A percentile compares a stretch with the other conserved stretches of the same genome.
Evolutionary conservation across 2,113 vertebrate species (phyloP).

Genomic region (Oncorhynchus nerka): DNA sequence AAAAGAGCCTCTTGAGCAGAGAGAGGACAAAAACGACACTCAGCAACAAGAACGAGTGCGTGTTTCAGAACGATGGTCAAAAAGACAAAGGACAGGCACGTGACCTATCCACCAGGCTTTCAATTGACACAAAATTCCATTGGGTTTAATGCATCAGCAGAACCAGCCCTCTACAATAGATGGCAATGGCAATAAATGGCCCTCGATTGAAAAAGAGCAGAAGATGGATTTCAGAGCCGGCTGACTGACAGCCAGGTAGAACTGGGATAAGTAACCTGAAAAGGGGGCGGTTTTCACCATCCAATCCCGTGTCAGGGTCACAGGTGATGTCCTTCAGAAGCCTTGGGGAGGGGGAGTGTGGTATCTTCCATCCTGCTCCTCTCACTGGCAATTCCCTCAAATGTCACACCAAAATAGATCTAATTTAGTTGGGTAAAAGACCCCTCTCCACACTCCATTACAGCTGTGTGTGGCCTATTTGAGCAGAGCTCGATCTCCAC

Average conservation of each 20-base stretch:
- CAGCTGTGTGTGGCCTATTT: conserved; percentile 56
- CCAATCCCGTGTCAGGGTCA: conserved; percentile 59
- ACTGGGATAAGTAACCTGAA: conserved; percentile 57
- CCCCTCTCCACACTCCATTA: conserved; percentile 48
- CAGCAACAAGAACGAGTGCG: conserved; percentile 15
- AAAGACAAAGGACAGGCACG: conserved; percentile 20
- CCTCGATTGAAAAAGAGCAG: not conserved
- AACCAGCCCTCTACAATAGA: conserved; percentile 46
- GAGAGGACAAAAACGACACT: conserved; percentile 51
- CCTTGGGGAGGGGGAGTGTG: conserved; percentile 28
- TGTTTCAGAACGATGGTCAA: conserved; percentile 38
- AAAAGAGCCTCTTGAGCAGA: too few relatives aligned
- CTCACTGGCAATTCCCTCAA: conserved; percentile 70
- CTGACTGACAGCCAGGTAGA: conserved; percentile 65
- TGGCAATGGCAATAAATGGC: conserved; percentile 39
- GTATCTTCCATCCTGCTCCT: conserved; percentile 49
- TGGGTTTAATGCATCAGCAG: conserved; percentile 59
- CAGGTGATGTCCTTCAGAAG: conserved; percentile 51
- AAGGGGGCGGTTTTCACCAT: conserved; percentile 19
- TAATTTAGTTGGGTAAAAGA: conserved; percentile 66
- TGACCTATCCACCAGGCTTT: conserved; percentile 58
- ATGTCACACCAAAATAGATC: conserved; percentile 77
- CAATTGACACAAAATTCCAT: conserved; percentile 55
- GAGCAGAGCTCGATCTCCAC: conserved; percentile 43
- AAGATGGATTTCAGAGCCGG: conserved; percentile 3